Evolutionary conservation across 2,797 vertebrate genomes (phyloP).

Genomic region (Chanos chanos): DNA sequence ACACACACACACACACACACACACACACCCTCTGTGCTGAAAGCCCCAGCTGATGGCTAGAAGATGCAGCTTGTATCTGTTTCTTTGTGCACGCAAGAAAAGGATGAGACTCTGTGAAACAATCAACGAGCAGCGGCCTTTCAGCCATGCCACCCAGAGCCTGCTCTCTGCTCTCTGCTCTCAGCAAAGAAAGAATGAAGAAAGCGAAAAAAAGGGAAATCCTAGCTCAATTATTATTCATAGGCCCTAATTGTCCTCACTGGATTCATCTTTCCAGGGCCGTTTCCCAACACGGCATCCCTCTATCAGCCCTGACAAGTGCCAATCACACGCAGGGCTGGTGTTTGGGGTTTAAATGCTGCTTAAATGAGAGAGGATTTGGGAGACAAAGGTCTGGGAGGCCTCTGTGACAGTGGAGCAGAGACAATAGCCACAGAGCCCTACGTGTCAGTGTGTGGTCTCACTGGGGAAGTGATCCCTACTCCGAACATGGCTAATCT

Average conservation of each 20-base stretch:
- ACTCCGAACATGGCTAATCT: slow-evolving; percentile 88
- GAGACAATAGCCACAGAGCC: slow-evolving; percentile 83
- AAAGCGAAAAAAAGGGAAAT: slow-evolving; percentile 72
- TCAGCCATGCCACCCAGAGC: slow-evolving; percentile 85
- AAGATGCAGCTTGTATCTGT: slow-evolving; percentile 74
- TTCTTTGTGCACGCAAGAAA: slow-evolving; percentile 81
- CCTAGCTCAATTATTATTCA: slow-evolving; percentile 77
- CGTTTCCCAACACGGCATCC: slow-evolving; percentile 79
- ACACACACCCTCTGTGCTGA: slow-evolving; percentile 33
- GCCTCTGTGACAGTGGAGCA: slow-evolving; percentile 92
- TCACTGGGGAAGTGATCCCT: slow-evolving; percentile 64
- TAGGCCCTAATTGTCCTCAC: slow-evolving; percentile 79
- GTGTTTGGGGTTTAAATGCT: slow-evolving; percentile 52
- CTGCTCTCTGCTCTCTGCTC: slow-evolving; percentile 70
- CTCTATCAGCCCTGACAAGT: slow-evolving; percentile 89
- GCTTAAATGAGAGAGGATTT: slow-evolving; percentile 76
- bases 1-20: slow-evolving; percentile 31
- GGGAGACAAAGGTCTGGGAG: slow-evolving; percentile 4
- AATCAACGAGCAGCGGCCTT: slow-evolving; percentile 78
- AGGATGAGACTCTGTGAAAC: slow-evolving; percentile 78
- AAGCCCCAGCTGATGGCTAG: slow-evolving; percentile 66
- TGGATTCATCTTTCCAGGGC: slow-evolving; percentile 67
- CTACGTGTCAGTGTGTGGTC: slow-evolving; percentile 96
- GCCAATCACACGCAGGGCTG: slow-evolving; percentile 90
- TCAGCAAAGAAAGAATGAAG: slow-evolving; percentile 55